Conservation (phyloP, 2,797 vertebrate species). For the Kryptopterus vitreolus region DNA sequence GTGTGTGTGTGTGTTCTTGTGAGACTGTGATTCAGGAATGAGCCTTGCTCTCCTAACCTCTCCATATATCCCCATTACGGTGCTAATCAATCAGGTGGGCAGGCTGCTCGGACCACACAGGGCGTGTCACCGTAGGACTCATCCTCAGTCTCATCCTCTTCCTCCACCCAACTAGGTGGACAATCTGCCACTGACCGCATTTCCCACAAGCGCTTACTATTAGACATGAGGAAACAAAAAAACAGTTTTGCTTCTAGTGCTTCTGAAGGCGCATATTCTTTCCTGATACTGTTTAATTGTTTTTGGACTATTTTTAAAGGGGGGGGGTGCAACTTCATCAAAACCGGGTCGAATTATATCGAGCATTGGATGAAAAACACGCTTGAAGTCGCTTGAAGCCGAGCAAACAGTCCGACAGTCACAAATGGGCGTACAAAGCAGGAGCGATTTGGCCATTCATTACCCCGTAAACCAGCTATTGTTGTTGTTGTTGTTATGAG, state of each 20-base stretch:
- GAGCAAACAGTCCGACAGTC: slow-evolving; percentile 67
- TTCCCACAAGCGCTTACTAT: slow-evolving; percentile 9
- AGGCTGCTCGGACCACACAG: slow-evolving; percentile 50
- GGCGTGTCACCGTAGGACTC: slow-evolving; percentile 52
- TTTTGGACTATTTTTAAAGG: background rate
- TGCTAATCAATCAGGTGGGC: slow-evolving; percentile 61
- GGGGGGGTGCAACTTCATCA: background rate
- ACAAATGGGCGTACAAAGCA: slow-evolving; percentile 77
- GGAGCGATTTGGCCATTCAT: slow-evolving; percentile 69
- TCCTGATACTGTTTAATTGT: background rate
- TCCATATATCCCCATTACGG: slow-evolving; percentile 53
- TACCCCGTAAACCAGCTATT: slow-evolving; percentile 70
- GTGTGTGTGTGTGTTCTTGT: background rate
- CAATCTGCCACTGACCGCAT: slow-evolving; percentile 35
- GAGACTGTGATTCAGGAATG: slow-evolving; percentile 50
- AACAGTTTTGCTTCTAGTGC: background rate
- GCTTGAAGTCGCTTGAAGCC: slow-evolving; percentile 42
- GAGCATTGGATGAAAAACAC: slow-evolving; percentile 36
- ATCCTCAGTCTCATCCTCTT: slow-evolving; percentile 39
- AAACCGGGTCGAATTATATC: background rate
- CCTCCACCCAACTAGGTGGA: slow-evolving; percentile 27
- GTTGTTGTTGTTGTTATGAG: slow-evolving; percentile 65
- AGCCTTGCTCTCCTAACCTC: slow-evolving; percentile 50
- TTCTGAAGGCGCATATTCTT: background rate
- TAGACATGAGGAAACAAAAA: background rate